These are phyloP conservation scores for Pachliopta kotzebuea DNA, from an alignment of 2,888 invertebrate species.

Conservation along the genomic window DNA sequence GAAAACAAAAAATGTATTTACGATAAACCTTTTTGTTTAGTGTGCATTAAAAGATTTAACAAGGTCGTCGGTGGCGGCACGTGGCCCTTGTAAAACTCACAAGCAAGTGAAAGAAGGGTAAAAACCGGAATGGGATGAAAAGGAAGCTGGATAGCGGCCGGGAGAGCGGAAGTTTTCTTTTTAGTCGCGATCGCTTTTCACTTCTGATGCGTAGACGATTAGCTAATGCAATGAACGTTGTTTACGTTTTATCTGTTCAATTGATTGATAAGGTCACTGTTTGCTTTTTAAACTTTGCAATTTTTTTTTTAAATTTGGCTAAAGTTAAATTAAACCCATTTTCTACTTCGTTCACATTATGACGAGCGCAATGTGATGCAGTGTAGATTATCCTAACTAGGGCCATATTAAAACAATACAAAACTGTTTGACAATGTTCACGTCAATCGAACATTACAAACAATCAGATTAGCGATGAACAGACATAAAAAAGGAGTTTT, in stretches of 20 bases:
- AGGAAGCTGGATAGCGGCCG: conserved; percentile 22
- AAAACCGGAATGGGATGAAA: conserved; percentile 23
- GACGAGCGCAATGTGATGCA: no score
- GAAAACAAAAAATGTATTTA: not conserved
- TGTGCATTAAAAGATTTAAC: conserved; percentile 2
- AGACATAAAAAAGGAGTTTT: not conserved
- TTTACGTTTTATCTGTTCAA: not conserved
- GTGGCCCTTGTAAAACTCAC: conserved; percentile 23
- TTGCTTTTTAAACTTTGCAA: not conserved
- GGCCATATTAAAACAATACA: no score
- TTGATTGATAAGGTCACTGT: no score
- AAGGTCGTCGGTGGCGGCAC: conserved; percentile 23
- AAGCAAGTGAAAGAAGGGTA: conserved; percentile 26
- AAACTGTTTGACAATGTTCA: not conserved
- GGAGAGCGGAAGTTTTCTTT: conserved; percentile 14
- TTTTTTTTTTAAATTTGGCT: no score
- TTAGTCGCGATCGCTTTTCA: conserved; percentile 22
- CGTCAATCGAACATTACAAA: not conserved
- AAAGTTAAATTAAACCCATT: no score
- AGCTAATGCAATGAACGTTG: conserved; percentile 19
- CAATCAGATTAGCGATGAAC: not conserved
- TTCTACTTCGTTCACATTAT: no score
- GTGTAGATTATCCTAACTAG: no score
- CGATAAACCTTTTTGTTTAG: not conserved
- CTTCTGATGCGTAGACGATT: conserved; percentile 3